A percentile compares a stretch with the other conserved stretches of the same genome.
Evolutionary conservation across 2,797 vertebrate species (phyloP).

Genomic region (Stomatorhinus walkeri): DNA sequence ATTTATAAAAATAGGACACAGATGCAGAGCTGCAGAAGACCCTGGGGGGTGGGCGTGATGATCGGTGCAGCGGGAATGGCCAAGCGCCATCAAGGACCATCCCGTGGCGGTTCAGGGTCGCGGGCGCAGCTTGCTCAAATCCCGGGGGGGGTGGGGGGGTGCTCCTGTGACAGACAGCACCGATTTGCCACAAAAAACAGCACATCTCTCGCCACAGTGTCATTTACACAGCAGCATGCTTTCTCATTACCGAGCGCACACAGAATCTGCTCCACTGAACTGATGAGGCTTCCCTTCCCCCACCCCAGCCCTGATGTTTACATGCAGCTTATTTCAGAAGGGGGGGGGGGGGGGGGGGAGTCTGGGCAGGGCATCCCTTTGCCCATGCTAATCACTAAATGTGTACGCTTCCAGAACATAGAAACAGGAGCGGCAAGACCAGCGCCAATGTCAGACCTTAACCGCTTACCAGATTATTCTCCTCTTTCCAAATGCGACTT

Average conservation of each 20-base stretch:
- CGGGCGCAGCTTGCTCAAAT: background rate
- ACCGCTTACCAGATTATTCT: background rate
- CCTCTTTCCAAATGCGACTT: background rate
- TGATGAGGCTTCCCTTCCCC: background rate
- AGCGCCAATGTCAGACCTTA: background rate
- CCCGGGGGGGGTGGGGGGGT: background rate
- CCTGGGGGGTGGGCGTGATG: background rate
- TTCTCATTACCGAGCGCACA: background rate
- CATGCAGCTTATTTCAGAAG: background rate
- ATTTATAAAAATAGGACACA: slow-evolving; percentile 13
- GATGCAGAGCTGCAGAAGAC: background rate
- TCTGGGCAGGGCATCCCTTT: background rate
- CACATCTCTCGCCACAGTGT: background rate
- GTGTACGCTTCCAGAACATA: background rate
- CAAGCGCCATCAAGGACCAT: background rate
- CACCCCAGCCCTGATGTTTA: background rate
- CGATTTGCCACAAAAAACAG: background rate
- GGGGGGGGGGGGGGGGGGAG: background rate
- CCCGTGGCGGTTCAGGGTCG: background rate
- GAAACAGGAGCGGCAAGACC: background rate
- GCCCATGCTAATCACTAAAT: background rate
- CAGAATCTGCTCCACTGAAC: background rate
- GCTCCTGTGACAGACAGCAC: background rate
- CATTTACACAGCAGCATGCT: background rate
- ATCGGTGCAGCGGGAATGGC: background rate